These are phyloP conservation scores for Rhopalosiphum maidis DNA, from an alignment of 1,140 invertebrate genomes.

Conservation along the genomic window DNA sequence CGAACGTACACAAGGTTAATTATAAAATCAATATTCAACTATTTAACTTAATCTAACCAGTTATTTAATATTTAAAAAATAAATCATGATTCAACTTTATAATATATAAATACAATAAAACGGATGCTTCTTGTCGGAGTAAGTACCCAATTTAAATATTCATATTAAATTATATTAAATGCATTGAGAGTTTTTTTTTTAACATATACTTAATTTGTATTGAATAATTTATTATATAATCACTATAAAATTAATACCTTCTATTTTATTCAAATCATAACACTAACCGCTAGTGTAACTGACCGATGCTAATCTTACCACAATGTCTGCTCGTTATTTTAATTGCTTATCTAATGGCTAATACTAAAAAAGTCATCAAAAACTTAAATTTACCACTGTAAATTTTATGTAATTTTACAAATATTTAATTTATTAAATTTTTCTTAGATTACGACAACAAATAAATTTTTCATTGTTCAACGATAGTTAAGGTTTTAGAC, in stretches of 20 bases:
- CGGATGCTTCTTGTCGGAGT: not conserved
- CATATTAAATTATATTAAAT: not conserved
- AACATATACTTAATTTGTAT: not conserved
- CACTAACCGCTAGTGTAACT: no score
- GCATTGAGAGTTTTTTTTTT: not conserved
- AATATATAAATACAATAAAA: not conserved
- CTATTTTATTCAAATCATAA: not conserved
- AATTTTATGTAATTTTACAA: no score
- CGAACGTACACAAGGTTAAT: not conserved
- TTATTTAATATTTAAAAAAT: constrained; percentile 9
- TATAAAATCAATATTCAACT: not conserved
- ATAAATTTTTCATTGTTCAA: no score
- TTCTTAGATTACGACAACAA: no score
- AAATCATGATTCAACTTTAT: not conserved
- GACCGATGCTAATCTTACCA: no score
- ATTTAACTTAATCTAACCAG: not conserved
- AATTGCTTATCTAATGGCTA: no score
- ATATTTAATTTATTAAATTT: no score
- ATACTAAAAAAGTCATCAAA: no score
- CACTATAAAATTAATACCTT: not conserved
- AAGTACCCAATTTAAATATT: not conserved
- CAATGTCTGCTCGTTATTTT: no score
- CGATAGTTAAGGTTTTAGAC: no score
- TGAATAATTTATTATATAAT: not conserved
- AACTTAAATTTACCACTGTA: no score